These are phyloP conservation scores for Penaeus monodon DNA, from an alignment of 2,888 invertebrate genomes.

Conservation along the genomic window DNA sequence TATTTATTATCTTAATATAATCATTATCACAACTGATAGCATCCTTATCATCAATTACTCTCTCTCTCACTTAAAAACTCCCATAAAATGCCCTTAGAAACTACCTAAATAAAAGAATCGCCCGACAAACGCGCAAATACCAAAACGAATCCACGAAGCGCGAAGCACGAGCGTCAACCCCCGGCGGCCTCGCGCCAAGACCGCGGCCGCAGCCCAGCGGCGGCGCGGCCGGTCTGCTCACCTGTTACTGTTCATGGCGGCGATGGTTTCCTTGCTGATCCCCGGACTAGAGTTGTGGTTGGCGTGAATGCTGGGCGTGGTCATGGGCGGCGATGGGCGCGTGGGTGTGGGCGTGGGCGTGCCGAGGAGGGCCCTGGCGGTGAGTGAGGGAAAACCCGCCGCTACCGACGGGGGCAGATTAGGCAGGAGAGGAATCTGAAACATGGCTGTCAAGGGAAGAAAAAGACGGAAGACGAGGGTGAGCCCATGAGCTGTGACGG, in stretches of 20 bases:
- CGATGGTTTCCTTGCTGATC: conserved; percentile 34
- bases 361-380: conserved; percentile 28
- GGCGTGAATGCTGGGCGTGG: conserved; percentile 36
- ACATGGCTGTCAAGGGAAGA: conserved; percentile 50
- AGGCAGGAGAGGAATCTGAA: conserved; percentile 61
- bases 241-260: conserved; percentile 47
- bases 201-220: too few species aligned
- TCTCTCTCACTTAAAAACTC: too few species aligned
- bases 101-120: too few species aligned
- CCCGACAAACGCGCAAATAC: too few species aligned
- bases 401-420: conserved; percentile 61
- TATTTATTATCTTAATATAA: too few species aligned
- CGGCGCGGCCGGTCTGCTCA: neutral
- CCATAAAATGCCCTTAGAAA: too few species aligned
- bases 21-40: too few species aligned
- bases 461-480: conserved; percentile 5
- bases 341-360: conserved; percentile 47
- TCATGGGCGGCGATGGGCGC: conserved; percentile 58
- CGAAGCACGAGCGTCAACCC: too few species aligned
- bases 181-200: too few species aligned
- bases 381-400: conserved; percentile 55
- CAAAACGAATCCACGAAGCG: too few species aligned
- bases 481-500: neutral
- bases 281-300: conserved; percentile 56
- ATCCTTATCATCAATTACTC: too few species aligned